A percentile compares a stretch with the other conserved stretches of the same genome.
These are phyloP conservation scores for Elachura formosa DNA, from an alignment of 2,113 vertebrate genomes.

Conservation along the genomic window DNA sequence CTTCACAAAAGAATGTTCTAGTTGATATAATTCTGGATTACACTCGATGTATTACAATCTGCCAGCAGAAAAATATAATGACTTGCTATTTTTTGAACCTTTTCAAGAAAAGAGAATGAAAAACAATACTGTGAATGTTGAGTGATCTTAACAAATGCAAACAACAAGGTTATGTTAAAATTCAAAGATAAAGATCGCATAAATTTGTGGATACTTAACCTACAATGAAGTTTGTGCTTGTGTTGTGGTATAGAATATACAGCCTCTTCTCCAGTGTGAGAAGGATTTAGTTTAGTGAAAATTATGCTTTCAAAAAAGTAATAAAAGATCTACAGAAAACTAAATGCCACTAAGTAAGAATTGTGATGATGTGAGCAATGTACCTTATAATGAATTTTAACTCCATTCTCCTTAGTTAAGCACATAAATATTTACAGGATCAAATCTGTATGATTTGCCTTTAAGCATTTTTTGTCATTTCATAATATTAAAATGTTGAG, in stretches of 20 bases:
- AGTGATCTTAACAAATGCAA: neutral
- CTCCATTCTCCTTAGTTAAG: neutral
- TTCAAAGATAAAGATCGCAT: neutral
- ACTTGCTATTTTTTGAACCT: neutral
- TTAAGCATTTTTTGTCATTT: neutral
- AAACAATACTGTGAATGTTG: neutral
- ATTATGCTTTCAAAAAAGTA: neutral
- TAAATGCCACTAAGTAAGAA: neutral
- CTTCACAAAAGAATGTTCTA: neutral
- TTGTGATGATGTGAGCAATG: neutral
- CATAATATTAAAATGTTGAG: neutral
- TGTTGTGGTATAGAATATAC: neutral
- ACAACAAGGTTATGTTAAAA: neutral
- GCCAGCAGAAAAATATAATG: neutral
- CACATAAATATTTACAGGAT: neutral
- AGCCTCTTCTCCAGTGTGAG: neutral
- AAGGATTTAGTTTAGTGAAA: neutral
- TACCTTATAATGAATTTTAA: neutral
- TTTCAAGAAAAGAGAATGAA: neutral
- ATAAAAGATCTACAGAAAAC: neutral
- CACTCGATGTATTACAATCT: neutral
- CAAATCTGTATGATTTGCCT: neutral
- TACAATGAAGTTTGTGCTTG: neutral
- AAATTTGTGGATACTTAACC: neutral
- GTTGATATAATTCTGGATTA: neutral